Evolutionary conservation across 2,113 vertebrate species (phyloP).

Genomic region (Seriola quinqueradiata): DNA sequence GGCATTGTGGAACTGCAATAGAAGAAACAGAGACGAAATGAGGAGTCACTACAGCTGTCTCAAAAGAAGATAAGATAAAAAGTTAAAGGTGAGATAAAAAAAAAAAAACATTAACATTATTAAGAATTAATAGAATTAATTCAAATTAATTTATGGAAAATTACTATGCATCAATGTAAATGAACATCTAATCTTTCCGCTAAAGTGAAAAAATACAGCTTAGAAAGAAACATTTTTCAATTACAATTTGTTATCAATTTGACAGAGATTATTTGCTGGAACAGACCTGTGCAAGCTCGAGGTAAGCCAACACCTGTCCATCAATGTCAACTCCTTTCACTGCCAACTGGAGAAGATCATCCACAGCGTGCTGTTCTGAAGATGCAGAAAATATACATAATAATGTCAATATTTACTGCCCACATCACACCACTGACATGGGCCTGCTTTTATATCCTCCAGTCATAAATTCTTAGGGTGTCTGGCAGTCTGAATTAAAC

Average conservation of each 20-base stretch:
- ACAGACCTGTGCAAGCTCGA: slow-evolving; percentile 91
- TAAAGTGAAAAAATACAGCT: not conserved
- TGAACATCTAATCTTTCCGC: not conserved
- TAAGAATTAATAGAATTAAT: not conserved
- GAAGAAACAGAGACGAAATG: slow-evolving; percentile 6
- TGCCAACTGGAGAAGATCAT: slow-evolving; percentile 87
- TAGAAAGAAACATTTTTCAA: not conserved
- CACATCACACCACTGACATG: slow-evolving; percentile 4
- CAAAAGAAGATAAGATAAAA: not conserved
- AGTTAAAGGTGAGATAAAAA: not conserved
- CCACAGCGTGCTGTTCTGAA: slow-evolving; percentile 90
- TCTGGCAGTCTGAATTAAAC: not conserved
- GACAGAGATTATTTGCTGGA: not conserved
- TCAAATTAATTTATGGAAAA: not conserved
- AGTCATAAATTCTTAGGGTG: not conserved
- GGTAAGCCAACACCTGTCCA: slow-evolving; percentile 90
- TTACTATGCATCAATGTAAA: not conserved
- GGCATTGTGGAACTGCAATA: slow-evolving; percentile 89
- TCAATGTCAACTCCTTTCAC: slow-evolving; percentile 89
- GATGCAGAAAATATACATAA: slow-evolving; percentile 32
- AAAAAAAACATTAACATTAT: not conserved
- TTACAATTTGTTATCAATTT: not conserved
- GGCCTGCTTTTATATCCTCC: not conserved
- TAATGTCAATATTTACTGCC: slow-evolving; percentile 18
- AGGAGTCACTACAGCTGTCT: not conserved